Evolutionary conservation across 1,140 invertebrate genomes (phyloP), one percentile per base, ranked within the genome.

Genomic region (Zeugodacus cucurbitae): DNA sequence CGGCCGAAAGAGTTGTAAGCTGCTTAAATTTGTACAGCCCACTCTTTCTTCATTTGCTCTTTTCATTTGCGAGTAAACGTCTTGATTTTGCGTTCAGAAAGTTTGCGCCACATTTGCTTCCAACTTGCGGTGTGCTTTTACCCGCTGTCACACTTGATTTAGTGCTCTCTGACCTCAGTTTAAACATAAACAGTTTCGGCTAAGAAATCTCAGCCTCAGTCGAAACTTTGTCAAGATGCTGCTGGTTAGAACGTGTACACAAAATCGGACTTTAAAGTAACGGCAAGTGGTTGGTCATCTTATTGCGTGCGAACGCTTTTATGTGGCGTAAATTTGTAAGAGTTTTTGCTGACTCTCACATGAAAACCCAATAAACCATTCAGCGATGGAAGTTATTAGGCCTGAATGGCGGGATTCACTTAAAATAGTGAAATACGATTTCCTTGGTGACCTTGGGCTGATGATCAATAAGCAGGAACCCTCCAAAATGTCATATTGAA

Each of bases 161-260:
- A 93, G 91, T 93, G 92, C 91, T 91, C 91, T 93, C 89, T 93
- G 92, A 93, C 92, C 92, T 93, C 90, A 91, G 91, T 93, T 93
- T 91, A 92, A 92, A 93, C 90, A 59, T 88, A 87, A 88, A 86
- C 88, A 88, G 82, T 85, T 82, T 54, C 74, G 14, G 74, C 41
- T 48, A 14, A 22, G 22, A 82, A 82, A 82, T n/a, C 74, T 54
- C 74, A 54, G 74, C 41, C 41, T 37, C 34, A 2, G 22, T 22
- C 3, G 41, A 48, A 82, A 54, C 74, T 48, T 82, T 82, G 32
- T 48, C 41, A 48, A 82, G 74, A 54, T 17, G 41, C 41, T 82
- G 41, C 44, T 26, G 74, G 74, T 48, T 82, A 17, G 41, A 26
- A 48, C 48, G 37, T 82, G n/a, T 17, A 20, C 74, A 26, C 74